Percentiles rank a stretch among this genome's conserved stretches.
phyloP scores from a whole-genome alignment of 2,113 vertebrate species.

The Nycticorax nycticorax region DNA sequence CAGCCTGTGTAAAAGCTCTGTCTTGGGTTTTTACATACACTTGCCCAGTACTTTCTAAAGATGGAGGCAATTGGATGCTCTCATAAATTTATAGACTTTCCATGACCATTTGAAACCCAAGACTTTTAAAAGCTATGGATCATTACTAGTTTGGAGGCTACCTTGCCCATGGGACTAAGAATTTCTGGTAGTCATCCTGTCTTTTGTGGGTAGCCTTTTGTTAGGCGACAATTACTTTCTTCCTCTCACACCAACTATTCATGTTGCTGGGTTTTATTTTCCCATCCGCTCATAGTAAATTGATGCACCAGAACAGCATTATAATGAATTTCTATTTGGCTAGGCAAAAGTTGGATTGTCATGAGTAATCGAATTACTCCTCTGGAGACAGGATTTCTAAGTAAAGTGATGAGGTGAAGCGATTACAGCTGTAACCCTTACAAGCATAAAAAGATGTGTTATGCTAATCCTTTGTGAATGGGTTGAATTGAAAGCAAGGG shows the following conservation, averaged over 20 bases:
- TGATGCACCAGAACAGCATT: slow-evolving; percentile 14
- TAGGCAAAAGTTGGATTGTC: slow-evolving; percentile 39
- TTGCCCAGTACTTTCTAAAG: not conserved
- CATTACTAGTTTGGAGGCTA: not conserved
- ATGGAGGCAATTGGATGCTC: not conserved
- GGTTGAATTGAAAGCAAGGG: slow-evolving; percentile 38
- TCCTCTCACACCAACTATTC: slow-evolving; percentile 18
- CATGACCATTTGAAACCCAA: not conserved
- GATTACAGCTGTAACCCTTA: slow-evolving; percentile 66
- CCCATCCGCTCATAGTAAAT: not conserved
- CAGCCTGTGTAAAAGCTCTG: not conserved
- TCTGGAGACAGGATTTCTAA: slow-evolving; percentile 46
- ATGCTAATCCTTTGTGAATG: slow-evolving; percentile 64
- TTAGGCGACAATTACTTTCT: not conserved
- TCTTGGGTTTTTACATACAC: not conserved
- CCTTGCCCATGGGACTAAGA: not conserved
- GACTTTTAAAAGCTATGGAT: not conserved
- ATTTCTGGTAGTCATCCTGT: not conserved
- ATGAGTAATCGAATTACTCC: slow-evolving; percentile 42
- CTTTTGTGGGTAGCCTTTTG: slow-evolving; percentile 45
- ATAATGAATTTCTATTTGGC: slow-evolving; percentile 38
- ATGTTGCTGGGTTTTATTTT: slow-evolving; percentile 21
- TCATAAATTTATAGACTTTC: not conserved
- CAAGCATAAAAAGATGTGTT: slow-evolving; percentile 57
- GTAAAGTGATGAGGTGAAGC: slow-evolving; percentile 57